Percentiles rank a stretch among this genome's conserved stretches.
phyloP scores from a whole-genome alignment of 2,797 vertebrate genomes.

The Triplophysa yarkandensis region DNA sequence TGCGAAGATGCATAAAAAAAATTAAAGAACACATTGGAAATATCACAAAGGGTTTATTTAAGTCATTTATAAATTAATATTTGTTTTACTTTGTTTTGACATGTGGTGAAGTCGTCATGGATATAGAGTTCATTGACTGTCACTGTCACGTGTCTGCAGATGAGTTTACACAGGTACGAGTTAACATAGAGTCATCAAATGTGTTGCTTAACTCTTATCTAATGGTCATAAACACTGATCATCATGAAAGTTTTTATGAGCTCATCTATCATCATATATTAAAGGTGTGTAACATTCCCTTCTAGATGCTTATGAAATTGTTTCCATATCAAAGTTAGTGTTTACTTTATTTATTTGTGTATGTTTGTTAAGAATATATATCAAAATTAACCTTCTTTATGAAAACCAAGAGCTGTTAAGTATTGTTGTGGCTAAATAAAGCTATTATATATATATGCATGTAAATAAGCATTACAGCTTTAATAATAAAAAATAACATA shows the following conservation, averaged over 20 bases:
- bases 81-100: not conserved
- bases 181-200: not conserved
- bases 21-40: too few relatives aligned
- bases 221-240: not conserved
- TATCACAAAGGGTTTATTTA: too few relatives aligned
- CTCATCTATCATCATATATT: not conserved
- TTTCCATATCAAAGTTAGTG: too few relatives aligned
- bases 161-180: constrained; percentile 68
- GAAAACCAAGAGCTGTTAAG: not conserved
- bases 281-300: not conserved
- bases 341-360: not conserved
- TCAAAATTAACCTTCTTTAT: not conserved
- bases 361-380: not conserved
- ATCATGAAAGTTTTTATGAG: not conserved
- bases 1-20: too few relatives aligned
- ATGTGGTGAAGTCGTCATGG: constrained; percentile 51
- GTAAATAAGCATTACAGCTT: too few relatives aligned
- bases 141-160: constrained; percentile 72
- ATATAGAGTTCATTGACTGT: constrained; percentile 64
- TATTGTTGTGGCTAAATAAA: not conserved
- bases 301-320: not conserved
- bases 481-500: too few relatives aligned
- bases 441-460: too few relatives aligned
- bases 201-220: not conserved
- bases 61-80: too few relatives aligned